Conservation (phyloP, 92 coral and sea anemone species). For the Isaurus tuberculatus region DNA sequence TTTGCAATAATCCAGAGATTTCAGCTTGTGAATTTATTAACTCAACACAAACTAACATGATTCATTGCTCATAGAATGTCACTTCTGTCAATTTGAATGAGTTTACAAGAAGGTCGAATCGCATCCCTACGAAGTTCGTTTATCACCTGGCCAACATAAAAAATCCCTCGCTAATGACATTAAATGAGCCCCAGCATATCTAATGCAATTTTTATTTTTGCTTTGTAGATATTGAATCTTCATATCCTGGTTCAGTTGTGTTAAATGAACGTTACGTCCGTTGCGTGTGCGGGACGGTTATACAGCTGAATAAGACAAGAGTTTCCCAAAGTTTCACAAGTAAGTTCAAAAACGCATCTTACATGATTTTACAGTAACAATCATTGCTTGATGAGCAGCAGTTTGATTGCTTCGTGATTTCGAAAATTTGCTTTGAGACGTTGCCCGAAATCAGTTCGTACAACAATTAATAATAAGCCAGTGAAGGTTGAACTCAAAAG, state of each 20-base stretch:
- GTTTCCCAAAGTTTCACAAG: constrained; percentile 4
- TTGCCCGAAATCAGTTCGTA: constrained; percentile 9
- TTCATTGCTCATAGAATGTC: constrained; percentile 10
- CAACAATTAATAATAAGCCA: constrained; percentile 6
- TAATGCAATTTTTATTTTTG: constrained; percentile 7
- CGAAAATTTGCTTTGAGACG: constrained; percentile 7
- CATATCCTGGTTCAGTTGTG: constrained; percentile 7
- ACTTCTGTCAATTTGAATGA: neutral
- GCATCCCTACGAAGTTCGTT: constrained; percentile 6
- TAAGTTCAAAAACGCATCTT: constrained; percentile 9
- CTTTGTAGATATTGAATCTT: constrained; percentile 5
- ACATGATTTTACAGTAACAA: constrained; percentile 1
- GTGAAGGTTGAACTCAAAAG: constrained; percentile 5
- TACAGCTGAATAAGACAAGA: constrained; percentile 10
- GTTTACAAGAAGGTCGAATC: constrained; percentile 11
- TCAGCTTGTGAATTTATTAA: constrained; percentile 21
- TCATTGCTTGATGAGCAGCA: constrained; percentile 1
- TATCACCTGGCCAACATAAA: constrained; percentile 1
- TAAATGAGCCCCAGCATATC: constrained; percentile 9
- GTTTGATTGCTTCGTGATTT: constrained; percentile 9
- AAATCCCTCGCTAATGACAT: constrained; percentile 8
- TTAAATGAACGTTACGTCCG: constrained; percentile 4
- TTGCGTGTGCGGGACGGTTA: constrained; percentile 14
- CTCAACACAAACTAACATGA: constrained; percentile 4
- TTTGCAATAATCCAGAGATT: constrained; percentile 26